Evolutionary conservation across 2,888 invertebrate species (phyloP), one percentile per base, ranked within the genome.

Genomic region (Teleiodes luculella): DNA sequence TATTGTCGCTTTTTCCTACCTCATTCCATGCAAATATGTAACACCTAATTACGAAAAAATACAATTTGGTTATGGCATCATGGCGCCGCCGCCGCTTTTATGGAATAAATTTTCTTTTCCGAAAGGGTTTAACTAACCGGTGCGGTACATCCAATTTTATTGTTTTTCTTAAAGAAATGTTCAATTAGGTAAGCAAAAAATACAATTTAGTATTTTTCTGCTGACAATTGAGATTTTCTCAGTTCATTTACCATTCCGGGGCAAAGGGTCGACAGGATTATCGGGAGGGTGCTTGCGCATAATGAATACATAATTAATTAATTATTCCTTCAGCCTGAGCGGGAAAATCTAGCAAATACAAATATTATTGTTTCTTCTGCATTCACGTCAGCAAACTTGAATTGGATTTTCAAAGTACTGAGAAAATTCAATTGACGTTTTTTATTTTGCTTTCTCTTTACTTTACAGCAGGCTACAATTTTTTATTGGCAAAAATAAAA

Each of bases 191-290:
- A 35, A 31, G 6, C 11, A 3, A n/a, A n/a, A 35, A 35, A 35
- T n/a, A 35, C n/a, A 35, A 35, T 35, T n/a, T n/a, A 35, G 35
- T 41, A 20, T 20, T 41, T 45, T 45, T 45, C 8, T 13, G 14
- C 13, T 11, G 30, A 37, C 10, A 53, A 11, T 41, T 18, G 11
- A 10, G 41, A 49, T 41, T 53, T 50, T 31, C 41, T 50, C 43
- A 50, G 18, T 58, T 67, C 61, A 66, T 70, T 67, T 58, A 48
- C 60, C 60, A 68, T 67, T 70, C 65, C 51, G 56, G 41, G 52
- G 55, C 55, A 58, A 53, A 55, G 57, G 59, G 58, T 58, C 58
- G 53, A 52, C 54, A 60, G 62, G 60, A 62, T 64, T 60, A 58
- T 57, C 56, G 60, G 60, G 62, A 60, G 58, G 58, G 54, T 59